These are phyloP conservation scores for Platysternon megacephalum DNA, from an alignment of 2,113 vertebrate species.

Conservation along the genomic window DNA sequence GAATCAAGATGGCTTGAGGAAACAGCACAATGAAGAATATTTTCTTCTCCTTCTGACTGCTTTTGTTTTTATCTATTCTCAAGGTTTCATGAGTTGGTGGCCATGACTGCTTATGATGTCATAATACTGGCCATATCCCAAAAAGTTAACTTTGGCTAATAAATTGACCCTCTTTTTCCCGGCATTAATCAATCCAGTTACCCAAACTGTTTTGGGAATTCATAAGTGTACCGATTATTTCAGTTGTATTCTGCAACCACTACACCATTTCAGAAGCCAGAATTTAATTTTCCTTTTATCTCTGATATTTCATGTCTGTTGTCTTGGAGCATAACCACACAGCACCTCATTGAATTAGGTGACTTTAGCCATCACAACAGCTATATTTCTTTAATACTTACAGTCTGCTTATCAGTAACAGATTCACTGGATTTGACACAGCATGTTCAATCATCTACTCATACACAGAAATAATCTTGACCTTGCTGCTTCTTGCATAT, in stretches of 20 bases:
- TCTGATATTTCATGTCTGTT: neutral
- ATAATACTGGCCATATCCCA: too few relatives aligned
- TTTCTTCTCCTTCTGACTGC: neutral
- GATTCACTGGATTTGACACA: neutral
- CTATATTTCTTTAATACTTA: slow-evolving; percentile 12
- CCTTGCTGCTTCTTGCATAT: neutral
- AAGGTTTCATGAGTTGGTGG: neutral
- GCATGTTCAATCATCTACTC: neutral
- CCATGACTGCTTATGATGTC: neutral
- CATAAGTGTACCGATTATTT: neutral
- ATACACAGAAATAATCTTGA: neutral
- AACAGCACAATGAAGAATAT: too few relatives aligned
- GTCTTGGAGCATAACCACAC: neutral
- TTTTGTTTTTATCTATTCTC: neutral
- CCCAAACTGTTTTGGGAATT: neutral
- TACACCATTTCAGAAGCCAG: neutral
- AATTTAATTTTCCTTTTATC: neutral
- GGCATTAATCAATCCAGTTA: neutral
- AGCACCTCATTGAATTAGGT: neutral
- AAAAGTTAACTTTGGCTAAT: neutral
- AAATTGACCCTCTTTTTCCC: neutral
- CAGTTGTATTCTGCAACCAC: neutral
- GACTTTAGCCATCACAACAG: neutral
- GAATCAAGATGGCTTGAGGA: neutral
- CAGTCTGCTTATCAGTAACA: slow-evolving; percentile 15